phyloP scores from a whole-genome alignment of 2,888 invertebrate genomes.

The Chrysomela aeneicollis region DNA sequence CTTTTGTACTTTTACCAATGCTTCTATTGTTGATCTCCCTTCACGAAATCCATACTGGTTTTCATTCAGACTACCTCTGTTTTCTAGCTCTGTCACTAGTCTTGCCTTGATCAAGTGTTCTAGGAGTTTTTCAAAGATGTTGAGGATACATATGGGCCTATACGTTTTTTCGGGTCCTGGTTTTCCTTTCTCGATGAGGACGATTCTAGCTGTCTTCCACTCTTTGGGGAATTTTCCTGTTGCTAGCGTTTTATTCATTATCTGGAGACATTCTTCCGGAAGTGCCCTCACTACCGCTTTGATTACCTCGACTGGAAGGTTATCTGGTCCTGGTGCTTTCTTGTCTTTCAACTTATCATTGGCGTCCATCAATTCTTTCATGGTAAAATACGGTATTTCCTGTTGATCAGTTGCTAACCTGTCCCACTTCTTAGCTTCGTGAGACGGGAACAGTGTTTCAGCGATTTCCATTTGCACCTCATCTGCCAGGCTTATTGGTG shows the following conservation, averaged over 20 bases:
- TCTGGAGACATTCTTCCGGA: neutral
- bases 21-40: constrained; percentile 16
- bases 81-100: neutral
- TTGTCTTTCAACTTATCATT: constrained; percentile 28
- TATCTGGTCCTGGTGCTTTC: constrained; percentile 36
- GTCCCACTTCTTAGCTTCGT: constrained; percentile 15
- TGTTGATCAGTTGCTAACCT: neutral
- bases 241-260: neutral
- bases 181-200: constrained; percentile 10
- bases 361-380: constrained; percentile 32
- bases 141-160: constrained; percentile 25
- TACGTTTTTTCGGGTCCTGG: neutral
- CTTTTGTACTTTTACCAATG: constrained; percentile 11
- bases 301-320: constrained; percentile 14
- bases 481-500: neutral
- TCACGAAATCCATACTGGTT: constrained; percentile 20
- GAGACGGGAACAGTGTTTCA: constrained; percentile 18
- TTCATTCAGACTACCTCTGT: neutral
- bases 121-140: constrained; percentile 11
- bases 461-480: constrained; percentile 16
- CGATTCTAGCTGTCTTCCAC: constrained; percentile 16
- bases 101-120: neutral
- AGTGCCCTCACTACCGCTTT: neutral
- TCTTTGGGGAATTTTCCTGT: neutral
- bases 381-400: constrained; percentile 4